Evolutionary conservation across 2,797 vertebrate genomes (phyloP), one percentile per base, ranked within the genome.

Genomic region (Morelia viridis): DNA sequence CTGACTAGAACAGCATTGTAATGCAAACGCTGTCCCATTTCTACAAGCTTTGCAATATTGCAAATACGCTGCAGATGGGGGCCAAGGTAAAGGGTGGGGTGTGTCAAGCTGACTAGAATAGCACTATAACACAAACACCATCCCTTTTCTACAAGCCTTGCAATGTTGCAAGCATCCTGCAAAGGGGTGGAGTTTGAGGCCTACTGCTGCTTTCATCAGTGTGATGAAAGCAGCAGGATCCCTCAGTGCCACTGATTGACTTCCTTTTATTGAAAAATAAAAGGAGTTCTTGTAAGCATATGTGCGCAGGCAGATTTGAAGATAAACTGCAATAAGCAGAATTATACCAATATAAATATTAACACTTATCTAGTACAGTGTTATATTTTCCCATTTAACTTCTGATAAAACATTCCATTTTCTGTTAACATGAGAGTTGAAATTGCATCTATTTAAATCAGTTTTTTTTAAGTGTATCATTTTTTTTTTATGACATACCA

Each of bases 311-410:
- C 24, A 83, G 60, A 84, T 56, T 88, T 92, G 58, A 83, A 83
- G 12, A 56, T 83, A 64, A 57, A 88, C 24, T 53, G 11, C 60
- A 57, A 68, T 65, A 65, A 65, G 26, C 22, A 92, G 4, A 4
- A 1, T 89, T 96, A 95, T 93, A 58, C 9, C 9, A 58, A 31
- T 68, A 68, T 65, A 31, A 56, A 57, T 89, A 57, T 89, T 9
- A 68, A 76, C 5, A 58, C 24, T 89, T 58, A 68, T 53, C 24
- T 46, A 26, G 46, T 87, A 35, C 13, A 61, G 2, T 1, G 89
- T 92, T 84, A 89, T 90, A 93, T 93, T 96, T 94, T 92, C 91
- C 95, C 94, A 89, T 95, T 92, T 95, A 95, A 95, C 84, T 97
- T 50, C 62, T 68, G 53, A 35, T 58, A 58, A 85, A 86, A 68